Evolutionary conservation across 92 coral and sea anemone genomes (phyloP).

Genomic region (Metridium senile): DNA sequence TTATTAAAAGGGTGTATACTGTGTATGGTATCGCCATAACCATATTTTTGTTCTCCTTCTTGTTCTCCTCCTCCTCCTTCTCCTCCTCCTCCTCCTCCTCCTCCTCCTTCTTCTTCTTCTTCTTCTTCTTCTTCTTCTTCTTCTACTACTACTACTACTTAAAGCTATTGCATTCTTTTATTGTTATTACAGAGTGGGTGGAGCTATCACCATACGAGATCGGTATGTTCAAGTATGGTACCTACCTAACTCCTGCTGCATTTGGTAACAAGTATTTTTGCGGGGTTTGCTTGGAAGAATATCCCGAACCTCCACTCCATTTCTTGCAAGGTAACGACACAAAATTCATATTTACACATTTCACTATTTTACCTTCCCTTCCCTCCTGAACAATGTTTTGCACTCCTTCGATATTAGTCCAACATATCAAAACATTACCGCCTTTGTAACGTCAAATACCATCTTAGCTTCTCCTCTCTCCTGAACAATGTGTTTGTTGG

Average conservation of each 20-base stretch:
- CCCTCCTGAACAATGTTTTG: neutral
- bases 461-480: too few species aligned
- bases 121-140: neutral
- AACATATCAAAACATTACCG: too few species aligned
- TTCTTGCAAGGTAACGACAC: slow-evolving; percentile 52
- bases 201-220: slow-evolving; percentile 62
- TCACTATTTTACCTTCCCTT: neutral
- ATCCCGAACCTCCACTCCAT: slow-evolving; percentile 55
- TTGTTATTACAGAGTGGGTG: slow-evolving; percentile 51
- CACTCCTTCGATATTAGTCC: neutral
- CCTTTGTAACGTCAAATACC: too few species aligned
- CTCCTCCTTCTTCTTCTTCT: neutral
- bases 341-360: slow-evolving; percentile 13
- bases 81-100: neutral
- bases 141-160: too few species aligned
- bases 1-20: too few species aligned
- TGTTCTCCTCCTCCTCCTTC: too few species aligned
- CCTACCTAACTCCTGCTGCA: slow-evolving; percentile 33
- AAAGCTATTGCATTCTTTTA: too few species aligned
- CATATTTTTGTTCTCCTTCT: neutral
- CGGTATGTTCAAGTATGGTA: slow-evolving; percentile 56
- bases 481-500: too few species aligned
- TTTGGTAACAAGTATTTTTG: slow-evolving; percentile 63
- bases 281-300: slow-evolving; percentile 33
- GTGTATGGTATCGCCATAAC: neutral